These are phyloP conservation scores for Cyphomyrus plagiostoma DNA, from an alignment of 2,113 vertebrate genomes.

Conservation along the genomic window DNA sequence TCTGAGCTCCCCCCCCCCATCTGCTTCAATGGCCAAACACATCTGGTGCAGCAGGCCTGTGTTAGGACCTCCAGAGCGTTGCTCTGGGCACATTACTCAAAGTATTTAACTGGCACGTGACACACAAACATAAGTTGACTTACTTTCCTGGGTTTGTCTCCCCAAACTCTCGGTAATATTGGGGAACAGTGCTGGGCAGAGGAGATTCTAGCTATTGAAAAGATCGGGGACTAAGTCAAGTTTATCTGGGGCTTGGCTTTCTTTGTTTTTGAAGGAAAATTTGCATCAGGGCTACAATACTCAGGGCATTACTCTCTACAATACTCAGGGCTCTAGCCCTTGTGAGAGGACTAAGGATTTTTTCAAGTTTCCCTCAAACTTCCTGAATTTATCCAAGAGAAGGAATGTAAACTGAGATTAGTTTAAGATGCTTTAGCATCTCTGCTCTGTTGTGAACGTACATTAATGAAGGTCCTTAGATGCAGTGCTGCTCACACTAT, in stretches of 20 bases:
- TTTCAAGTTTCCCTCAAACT: neutral
- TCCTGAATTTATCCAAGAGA: neutral
- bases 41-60: neutral
- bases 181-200: neutral
- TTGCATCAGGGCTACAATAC: too few relatives aligned
- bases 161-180: neutral
- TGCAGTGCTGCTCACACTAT: neutral
- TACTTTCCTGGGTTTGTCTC: neutral
- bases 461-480: neutral
- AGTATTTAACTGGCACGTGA: neutral
- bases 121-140: neutral
- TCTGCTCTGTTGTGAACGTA: neutral
- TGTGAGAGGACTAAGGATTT: neutral
- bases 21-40: neutral
- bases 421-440: neutral
- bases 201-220: too few relatives aligned
- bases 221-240: too few relatives aligned
- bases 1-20: neutral
- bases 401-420: neutral
- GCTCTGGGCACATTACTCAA: neutral
- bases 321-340: too few relatives aligned
- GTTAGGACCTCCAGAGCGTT: neutral
- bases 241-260: too few relatives aligned
- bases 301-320: too few relatives aligned
- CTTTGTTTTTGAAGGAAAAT: too few relatives aligned